phyloP scores from a whole-genome alignment of 2,888 invertebrate genomes.

The Drosophila recens region DNA sequence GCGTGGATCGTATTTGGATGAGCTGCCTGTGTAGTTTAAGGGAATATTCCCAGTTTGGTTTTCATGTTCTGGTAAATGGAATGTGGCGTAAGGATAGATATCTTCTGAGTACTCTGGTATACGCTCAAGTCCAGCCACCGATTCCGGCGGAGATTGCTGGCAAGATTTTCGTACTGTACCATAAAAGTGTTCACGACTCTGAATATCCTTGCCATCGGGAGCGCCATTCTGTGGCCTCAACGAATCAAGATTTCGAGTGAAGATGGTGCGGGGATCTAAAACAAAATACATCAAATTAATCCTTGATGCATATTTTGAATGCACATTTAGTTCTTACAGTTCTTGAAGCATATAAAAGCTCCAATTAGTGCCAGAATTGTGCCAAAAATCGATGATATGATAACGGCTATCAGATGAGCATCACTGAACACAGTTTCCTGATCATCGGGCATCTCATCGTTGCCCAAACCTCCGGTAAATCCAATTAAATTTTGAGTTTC shows the following conservation, averaged over 20 bases:
- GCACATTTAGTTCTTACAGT: slow-evolving; percentile 84
- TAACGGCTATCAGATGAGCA: slow-evolving; percentile 82
- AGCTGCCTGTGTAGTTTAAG: slow-evolving; percentile 80
- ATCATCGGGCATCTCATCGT: slow-evolving; percentile 70
- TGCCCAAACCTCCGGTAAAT: slow-evolving; percentile 75
- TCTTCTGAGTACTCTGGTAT: slow-evolving; percentile 88
- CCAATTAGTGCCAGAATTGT: slow-evolving; percentile 87
- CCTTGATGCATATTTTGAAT: background rate
- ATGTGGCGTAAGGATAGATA: slow-evolving; percentile 88
- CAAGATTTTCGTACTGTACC: slow-evolving; percentile 86
- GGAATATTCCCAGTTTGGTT: slow-evolving; percentile 86
- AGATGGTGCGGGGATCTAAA: slow-evolving; percentile 78
- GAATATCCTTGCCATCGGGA: slow-evolving; percentile 75
- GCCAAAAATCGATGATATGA: slow-evolving; percentile 85
- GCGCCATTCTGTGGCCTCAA: slow-evolving; percentile 66
- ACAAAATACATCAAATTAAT: background rate
- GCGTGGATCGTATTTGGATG: slow-evolving; percentile 79
- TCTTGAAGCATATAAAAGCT: slow-evolving; percentile 86
- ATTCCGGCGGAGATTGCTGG: slow-evolving; percentile 84
- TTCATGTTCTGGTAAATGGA: slow-evolving; percentile 87
- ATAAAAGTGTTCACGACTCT: slow-evolving; percentile 87
- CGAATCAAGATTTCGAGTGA: slow-evolving; percentile 76
- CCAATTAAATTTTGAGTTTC: slow-evolving; percentile 87
- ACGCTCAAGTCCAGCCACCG: slow-evolving; percentile 86
- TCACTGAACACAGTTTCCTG: slow-evolving; percentile 76